Evolutionary conservation across 2,888 invertebrate species (phyloP).

Genomic region (Leucophenga maculata): DNA sequence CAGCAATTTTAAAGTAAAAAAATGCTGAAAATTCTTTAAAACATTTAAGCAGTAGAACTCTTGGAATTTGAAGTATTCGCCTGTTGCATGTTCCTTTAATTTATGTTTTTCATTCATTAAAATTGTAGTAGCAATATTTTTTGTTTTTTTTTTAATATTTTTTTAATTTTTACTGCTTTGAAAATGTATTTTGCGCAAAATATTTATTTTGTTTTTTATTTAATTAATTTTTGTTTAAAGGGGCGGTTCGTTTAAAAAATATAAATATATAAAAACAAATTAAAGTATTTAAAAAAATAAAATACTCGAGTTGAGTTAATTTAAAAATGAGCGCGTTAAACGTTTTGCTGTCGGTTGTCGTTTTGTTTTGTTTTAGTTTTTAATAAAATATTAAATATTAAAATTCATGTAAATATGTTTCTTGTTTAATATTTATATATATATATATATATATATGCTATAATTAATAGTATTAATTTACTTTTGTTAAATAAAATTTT

Average conservation of each 20-base stretch:
- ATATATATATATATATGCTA: constrained; percentile 6
- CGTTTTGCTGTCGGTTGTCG: background rate
- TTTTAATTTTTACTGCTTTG: constrained; percentile 16
- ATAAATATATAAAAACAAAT: constrained; percentile 61
- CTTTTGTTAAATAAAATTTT: constrained; percentile 25
- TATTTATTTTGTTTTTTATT: constrained; percentile 38
- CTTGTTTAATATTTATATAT: constrained; percentile 16
- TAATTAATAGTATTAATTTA: constrained; percentile 24
- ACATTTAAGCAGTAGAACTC: too few relatives aligned
- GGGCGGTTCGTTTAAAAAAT: constrained; percentile 41
- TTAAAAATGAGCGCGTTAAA: constrained; percentile 21
- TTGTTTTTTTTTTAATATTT: constrained; percentile 20
- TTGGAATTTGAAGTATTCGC: too few relatives aligned
- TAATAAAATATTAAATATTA: constrained; percentile 15
- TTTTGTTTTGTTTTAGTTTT: constrained; percentile 13
- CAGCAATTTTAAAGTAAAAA: too few relatives aligned
- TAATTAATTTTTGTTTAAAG: constrained; percentile 38
- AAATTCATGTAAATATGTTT: constrained; percentile 25
- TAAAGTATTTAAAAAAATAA: constrained; percentile 7
- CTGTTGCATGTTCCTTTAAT: constrained; percentile 19
- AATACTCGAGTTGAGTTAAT: background rate
- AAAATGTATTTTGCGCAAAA: constrained; percentile 3
- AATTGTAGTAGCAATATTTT: constrained; percentile 10
- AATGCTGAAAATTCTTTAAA: too few relatives aligned
- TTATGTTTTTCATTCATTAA: constrained; percentile 3